Evolutionary conservation across 2,113 vertebrate genomes (phyloP).

Genomic region (Crocuta crocuta): DNA sequence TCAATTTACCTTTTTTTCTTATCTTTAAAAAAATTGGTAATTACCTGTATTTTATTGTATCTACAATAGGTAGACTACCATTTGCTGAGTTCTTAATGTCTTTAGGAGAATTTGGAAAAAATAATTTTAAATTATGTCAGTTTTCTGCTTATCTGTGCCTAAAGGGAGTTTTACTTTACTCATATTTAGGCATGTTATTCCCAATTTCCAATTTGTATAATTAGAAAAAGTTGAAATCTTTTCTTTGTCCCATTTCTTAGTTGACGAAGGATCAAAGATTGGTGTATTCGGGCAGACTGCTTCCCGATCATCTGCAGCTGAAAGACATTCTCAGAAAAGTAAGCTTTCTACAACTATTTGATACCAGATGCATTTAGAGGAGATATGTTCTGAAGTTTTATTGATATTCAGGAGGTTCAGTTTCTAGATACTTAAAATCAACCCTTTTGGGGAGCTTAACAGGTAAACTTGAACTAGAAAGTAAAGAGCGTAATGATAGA

Average conservation of each 20-base stretch:
- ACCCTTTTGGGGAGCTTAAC: neutral
- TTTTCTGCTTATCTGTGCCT: conserved; percentile 49
- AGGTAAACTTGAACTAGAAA: neutral
- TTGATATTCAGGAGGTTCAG: neutral
- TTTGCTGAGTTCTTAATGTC: conserved; percentile 31
- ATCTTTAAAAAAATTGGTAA: neutral
- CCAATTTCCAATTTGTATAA: conserved; percentile 62
- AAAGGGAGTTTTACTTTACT: conserved; percentile 55
- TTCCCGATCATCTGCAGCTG: conserved; percentile 96
- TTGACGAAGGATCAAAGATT: conserved; percentile 95
- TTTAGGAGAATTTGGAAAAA: conserved; percentile 51
- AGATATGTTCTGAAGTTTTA: neutral
- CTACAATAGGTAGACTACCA: neutral
- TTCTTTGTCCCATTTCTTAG: conserved; percentile 89
- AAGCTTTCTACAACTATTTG: conserved; percentile 77
- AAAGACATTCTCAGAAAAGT: conserved; percentile 97
- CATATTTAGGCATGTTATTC: conserved; percentile 69
- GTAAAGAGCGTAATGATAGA: neutral
- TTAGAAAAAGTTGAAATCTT: conserved; percentile 84
- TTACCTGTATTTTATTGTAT: conserved; percentile 21
- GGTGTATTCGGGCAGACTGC: conserved; percentile 96
- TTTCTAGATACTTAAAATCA: conserved; percentile 58
- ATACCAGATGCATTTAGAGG: conserved; percentile 33
- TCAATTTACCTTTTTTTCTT: neutral
- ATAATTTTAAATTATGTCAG: conserved; percentile 31